These are phyloP conservation scores for Hermodice carunculata DNA, from an alignment of 2,888 invertebrate genomes.

Conservation along the genomic window DNA sequence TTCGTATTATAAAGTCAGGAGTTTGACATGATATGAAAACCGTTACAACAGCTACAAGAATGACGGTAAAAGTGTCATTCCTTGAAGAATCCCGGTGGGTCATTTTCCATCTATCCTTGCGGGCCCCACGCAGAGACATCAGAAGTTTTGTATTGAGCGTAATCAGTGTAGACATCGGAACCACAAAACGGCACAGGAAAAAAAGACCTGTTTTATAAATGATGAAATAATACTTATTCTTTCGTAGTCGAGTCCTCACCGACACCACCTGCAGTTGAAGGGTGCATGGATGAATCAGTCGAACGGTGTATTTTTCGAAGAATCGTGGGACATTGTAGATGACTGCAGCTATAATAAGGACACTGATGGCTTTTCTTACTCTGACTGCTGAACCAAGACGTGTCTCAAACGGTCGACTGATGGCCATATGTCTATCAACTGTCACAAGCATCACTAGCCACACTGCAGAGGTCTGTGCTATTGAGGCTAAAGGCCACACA, in stretches of 20 bases:
- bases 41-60: conserved; percentile 37
- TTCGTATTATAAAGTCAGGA: conserved; percentile 30
- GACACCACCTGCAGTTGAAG: background rate
- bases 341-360: conserved; percentile 20
- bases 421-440: conserved; percentile 34
- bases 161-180: conserved; percentile 27
- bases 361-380: conserved; percentile 12
- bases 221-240: conserved; percentile 25
- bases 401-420: conserved; percentile 33
- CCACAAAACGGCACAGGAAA: conserved; percentile 33
- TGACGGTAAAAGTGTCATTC: conserved; percentile 36
- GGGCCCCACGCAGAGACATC: conserved; percentile 18
- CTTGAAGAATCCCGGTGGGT: conserved; percentile 11
- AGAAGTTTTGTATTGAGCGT: conserved; percentile 33
- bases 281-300: conserved; percentile 20
- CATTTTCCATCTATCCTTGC: conserved; percentile 17
- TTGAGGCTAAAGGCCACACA: conserved; percentile 34
- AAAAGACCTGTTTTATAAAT: conserved; percentile 33
- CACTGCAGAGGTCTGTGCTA: conserved; percentile 33
- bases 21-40: conserved; percentile 36
- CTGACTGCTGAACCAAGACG: conserved; percentile 12
- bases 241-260: conserved; percentile 19
- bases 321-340: conserved; percentile 45
- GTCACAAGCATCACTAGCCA: conserved; percentile 41
- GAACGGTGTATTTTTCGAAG: conserved; percentile 30